A percentile compares a stretch with the other conserved stretches of the same genome.
Evolutionary conservation across 2,797 vertebrate species (phyloP).

Genomic region (Poeciliopsis paucimaculata): DNA sequence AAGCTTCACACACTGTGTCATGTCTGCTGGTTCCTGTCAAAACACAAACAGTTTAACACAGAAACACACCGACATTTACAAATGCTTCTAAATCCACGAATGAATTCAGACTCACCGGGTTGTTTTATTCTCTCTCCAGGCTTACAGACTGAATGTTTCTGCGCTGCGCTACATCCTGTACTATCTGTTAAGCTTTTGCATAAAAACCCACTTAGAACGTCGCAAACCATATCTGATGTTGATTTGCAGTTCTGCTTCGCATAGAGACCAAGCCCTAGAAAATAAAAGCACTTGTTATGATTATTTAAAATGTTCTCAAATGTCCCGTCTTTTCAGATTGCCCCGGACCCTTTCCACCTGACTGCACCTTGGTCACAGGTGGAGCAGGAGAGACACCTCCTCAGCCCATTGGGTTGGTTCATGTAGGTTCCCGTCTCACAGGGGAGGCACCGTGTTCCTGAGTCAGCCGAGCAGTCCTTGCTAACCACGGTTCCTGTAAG

Average conservation of each 20-base stretch:
- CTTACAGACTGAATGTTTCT: constrained; percentile 22
- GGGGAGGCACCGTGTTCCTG: constrained; percentile 25
- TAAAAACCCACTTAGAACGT: constrained; percentile 37
- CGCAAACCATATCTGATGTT: constrained; percentile 41
- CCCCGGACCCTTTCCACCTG: no score
- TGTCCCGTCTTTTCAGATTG: not conserved
- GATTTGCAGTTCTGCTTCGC: constrained; percentile 11
- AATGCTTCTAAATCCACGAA: not conserved
- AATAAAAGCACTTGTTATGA: not conserved
- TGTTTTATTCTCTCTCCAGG: constrained; percentile 46
- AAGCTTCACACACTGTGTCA: constrained; percentile 53
- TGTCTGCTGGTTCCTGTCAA: constrained; percentile 52
- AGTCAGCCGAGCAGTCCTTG: constrained; percentile 13
- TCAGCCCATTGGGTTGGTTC: constrained; percentile 31
- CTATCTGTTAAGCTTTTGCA: not conserved
- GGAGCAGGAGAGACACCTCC: constrained; percentile 18
- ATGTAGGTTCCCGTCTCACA: constrained; percentile 47
- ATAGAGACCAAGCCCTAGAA: constrained; percentile 46
- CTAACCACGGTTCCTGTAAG: constrained; percentile 37
- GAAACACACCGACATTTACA: not conserved
- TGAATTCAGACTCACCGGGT: constrained; percentile 39
- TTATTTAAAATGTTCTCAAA: not conserved
- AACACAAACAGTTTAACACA: not conserved
- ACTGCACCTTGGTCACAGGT: constrained; percentile 49
- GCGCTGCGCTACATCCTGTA: constrained; percentile 27